Percentiles rank a stretch among this genome's conserved stretches.
Conservation (phyloP, 2,888 invertebrate species). For the Leptopilina drosophilae region DNA sequence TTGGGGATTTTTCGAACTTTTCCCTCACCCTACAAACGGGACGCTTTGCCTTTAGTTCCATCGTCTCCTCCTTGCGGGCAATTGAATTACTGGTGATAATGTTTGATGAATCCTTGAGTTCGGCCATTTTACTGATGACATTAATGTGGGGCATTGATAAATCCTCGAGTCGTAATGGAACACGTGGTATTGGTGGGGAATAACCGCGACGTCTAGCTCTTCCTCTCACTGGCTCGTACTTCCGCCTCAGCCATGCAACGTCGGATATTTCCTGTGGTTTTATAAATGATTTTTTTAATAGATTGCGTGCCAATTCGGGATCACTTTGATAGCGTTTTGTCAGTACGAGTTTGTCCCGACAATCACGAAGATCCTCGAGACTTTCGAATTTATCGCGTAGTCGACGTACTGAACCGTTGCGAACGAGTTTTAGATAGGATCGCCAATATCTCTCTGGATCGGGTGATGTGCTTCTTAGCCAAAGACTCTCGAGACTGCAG, state of each 20-base stretch:
- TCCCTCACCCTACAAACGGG: constrained; percentile 86
- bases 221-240: constrained; percentile 80
- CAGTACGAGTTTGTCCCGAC: constrained; percentile 64
- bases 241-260: constrained; percentile 81
- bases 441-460: constrained; percentile 85
- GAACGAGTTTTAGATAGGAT: constrained; percentile 84
- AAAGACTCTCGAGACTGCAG: constrained; percentile 83
- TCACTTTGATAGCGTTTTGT: constrained; percentile 85
- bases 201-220: constrained; percentile 75
- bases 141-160: constrained; percentile 93
- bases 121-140: constrained; percentile 91
- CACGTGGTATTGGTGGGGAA: constrained; percentile 82
- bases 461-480: constrained; percentile 86
- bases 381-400: constrained; percentile 89
- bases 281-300: constrained; percentile 77
- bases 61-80: constrained; percentile 71
- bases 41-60: constrained; percentile 71
- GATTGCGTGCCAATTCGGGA: constrained; percentile 84
- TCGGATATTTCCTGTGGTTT: constrained; percentile 79
- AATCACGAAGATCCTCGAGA: constrained; percentile 78
- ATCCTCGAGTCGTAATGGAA: constrained; percentile 83
- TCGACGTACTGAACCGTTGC: constrained; percentile 87
- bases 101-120: constrained; percentile 75
- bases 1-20: constrained; percentile 81
- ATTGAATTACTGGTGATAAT: constrained; percentile 58